These are phyloP conservation scores for Cyclina sinensis DNA, from an alignment of 1,140 invertebrate genomes.

Conservation along the genomic window DNA sequence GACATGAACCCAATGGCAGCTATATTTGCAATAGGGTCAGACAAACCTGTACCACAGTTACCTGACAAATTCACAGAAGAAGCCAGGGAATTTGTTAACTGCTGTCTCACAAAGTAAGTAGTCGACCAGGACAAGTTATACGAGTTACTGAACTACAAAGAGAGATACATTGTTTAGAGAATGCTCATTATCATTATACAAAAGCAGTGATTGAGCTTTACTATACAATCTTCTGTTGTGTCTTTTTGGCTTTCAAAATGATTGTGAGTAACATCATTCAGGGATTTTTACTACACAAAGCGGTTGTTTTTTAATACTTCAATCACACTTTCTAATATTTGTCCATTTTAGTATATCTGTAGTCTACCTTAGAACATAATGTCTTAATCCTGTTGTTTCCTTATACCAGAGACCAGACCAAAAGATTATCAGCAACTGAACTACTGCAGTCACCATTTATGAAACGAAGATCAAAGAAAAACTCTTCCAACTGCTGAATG, in stretches of 20 bases:
- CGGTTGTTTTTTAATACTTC: background rate
- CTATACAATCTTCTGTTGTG: background rate
- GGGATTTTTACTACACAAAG: no score
- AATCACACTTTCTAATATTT: background rate
- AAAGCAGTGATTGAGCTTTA: background rate
- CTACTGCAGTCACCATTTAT: slow-evolving; percentile 76
- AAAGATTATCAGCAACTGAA: slow-evolving; percentile 76
- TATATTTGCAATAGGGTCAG: slow-evolving; percentile 85
- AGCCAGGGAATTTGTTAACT: slow-evolving; percentile 82
- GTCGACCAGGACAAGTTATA: background rate
- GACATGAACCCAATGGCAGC: slow-evolving; percentile 86
- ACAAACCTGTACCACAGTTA: slow-evolving; percentile 81
- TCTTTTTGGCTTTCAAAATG: no score
- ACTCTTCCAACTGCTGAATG: slow-evolving; percentile 17
- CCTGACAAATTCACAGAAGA: slow-evolving; percentile 81
- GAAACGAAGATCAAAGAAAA: slow-evolving; percentile 61
- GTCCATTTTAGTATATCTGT: background rate
- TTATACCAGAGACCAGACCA: slow-evolving; percentile 75
- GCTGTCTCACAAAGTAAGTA: slow-evolving; percentile 83
- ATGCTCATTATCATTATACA: background rate
- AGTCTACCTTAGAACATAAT: background rate
- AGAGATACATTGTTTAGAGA: no score
- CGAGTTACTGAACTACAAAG: no score
- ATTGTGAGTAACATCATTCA: no score
- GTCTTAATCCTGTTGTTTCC: background rate